Conservation (phyloP, 2,113 vertebrate species). For the Muscicapa adusta region DNA sequence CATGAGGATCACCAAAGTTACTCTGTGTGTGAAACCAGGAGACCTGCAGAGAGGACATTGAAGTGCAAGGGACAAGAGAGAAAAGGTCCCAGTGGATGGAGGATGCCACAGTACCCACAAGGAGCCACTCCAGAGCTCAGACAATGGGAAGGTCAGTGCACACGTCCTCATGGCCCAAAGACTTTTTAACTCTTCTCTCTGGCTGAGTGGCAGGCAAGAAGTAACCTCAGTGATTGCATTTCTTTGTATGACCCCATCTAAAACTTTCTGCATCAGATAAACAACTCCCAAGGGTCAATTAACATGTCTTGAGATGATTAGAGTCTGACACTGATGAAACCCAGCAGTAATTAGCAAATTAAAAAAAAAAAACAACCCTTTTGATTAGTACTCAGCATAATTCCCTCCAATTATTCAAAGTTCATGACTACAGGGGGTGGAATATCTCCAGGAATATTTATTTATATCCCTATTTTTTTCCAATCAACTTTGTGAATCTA, state of each 20-base stretch:
- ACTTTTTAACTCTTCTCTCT: background rate
- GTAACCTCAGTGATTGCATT: conserved; percentile 47
- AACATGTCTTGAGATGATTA: conserved; percentile 83
- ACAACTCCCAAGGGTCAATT: conserved; percentile 80
- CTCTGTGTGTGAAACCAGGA: background rate
- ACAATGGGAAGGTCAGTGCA: background rate
- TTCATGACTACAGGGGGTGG: conserved; percentile 83
- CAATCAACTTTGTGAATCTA: conserved; percentile 76
- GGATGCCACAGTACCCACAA: rapidly evolving
- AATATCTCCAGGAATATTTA: conserved; percentile 82
- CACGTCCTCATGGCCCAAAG: background rate
- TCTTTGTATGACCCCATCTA: conserved; percentile 60
- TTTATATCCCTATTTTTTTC: conserved; percentile 78
- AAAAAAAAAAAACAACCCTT: conserved; percentile 70
- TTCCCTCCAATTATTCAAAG: conserved; percentile 86
- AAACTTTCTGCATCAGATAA: conserved; percentile 61
- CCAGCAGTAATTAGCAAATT: conserved; percentile 83
- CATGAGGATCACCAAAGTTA: background rate
- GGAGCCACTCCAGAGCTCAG: background rate
- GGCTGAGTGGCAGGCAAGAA: conserved; percentile 4
- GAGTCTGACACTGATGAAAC: conserved; percentile 82
- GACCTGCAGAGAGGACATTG: background rate
- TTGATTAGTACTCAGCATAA: conserved; percentile 86
- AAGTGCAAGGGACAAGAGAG: background rate
- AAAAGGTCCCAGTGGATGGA: background rate